Conservation (phyloP, 2,888 invertebrate genomes). For the Eristalis tenax region DNA sequence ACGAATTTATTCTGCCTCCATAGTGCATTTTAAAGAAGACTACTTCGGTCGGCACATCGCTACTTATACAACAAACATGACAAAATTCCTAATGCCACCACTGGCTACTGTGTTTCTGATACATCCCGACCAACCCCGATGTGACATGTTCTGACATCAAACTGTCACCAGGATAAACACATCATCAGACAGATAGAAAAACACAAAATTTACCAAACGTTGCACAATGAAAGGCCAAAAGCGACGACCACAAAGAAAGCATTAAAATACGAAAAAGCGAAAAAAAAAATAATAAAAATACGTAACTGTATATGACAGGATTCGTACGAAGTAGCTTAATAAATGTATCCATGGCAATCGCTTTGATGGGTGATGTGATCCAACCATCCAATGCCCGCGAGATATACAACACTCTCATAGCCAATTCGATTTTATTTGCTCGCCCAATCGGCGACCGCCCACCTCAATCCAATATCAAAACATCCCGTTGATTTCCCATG, state of each 20-base stretch:
- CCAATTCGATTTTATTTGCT: slow-evolving; percentile 50
- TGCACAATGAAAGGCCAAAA: neutral
- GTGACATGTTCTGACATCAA: slow-evolving; percentile 4
- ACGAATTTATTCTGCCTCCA: no score
- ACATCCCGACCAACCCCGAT: slow-evolving; percentile 26
- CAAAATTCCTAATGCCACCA: neutral
- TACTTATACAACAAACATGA: neutral
- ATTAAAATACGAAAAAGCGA: neutral
- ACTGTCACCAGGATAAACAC: slow-evolving; percentile 24
- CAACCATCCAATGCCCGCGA: slow-evolving; percentile 52
- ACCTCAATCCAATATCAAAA: slow-evolving; percentile 48
- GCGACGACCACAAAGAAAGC: neutral
- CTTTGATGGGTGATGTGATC: slow-evolving; percentile 51
- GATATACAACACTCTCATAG: slow-evolving; percentile 52
- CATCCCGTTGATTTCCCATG: slow-evolving; percentile 68
- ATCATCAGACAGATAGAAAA: slow-evolving; percentile 25
- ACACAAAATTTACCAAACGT: slow-evolving; percentile 37
- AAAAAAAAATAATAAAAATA: slow-evolving; percentile 4
- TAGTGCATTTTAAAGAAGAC: no score
- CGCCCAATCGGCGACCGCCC: neutral
- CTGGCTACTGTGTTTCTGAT: slow-evolving; percentile 24
- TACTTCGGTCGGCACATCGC: no score
- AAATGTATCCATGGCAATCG: slow-evolving; percentile 65
- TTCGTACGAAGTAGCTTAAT: slow-evolving; percentile 47
- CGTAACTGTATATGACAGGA: slow-evolving; percentile 15